Conservation (phyloP, 2,888 invertebrate species). For the Tetragonisca angustula region DNA sequence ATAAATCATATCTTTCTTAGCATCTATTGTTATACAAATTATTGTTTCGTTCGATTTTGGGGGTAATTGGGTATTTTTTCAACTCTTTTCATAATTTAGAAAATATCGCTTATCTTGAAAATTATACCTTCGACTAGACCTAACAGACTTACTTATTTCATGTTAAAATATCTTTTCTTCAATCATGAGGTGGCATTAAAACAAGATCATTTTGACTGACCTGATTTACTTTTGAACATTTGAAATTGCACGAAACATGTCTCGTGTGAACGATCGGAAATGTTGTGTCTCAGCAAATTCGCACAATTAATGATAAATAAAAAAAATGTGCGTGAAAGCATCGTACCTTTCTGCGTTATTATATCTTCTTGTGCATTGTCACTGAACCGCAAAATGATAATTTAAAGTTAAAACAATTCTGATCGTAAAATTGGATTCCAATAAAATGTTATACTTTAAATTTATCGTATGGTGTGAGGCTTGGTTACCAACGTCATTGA, state of each 20-base stretch:
- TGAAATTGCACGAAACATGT: not conserved
- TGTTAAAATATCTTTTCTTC: no score
- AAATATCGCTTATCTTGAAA: not conserved
- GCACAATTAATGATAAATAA: not conserved
- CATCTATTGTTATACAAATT: no score
- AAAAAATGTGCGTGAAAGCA: slow-evolving; percentile 14
- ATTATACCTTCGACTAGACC: not conserved
- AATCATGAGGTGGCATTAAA: no score
- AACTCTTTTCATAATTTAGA: not conserved
- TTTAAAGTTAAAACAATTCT: not conserved
- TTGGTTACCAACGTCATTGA: slow-evolving; percentile 16
- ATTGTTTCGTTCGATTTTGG: no score
- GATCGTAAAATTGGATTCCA: not conserved
- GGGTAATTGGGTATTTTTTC: no score
- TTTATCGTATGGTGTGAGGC: not conserved
- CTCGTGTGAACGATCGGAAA: not conserved
- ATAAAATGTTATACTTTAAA: not conserved
- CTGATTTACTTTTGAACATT: not conserved
- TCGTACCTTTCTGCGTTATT: slow-evolving; percentile 17
- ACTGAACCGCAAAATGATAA: not conserved
- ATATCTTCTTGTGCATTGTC: not conserved
- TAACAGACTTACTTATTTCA: no score
- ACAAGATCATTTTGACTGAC: not conserved
- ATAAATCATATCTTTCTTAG: no score
- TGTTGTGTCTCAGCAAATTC: slow-evolving; percentile 19